Percentiles rank a stretch among this genome's conserved stretches.
These are phyloP conservation scores for Varanus salvator DNA, from an alignment of 2,113 vertebrate genomes.

Conservation along the genomic window DNA sequence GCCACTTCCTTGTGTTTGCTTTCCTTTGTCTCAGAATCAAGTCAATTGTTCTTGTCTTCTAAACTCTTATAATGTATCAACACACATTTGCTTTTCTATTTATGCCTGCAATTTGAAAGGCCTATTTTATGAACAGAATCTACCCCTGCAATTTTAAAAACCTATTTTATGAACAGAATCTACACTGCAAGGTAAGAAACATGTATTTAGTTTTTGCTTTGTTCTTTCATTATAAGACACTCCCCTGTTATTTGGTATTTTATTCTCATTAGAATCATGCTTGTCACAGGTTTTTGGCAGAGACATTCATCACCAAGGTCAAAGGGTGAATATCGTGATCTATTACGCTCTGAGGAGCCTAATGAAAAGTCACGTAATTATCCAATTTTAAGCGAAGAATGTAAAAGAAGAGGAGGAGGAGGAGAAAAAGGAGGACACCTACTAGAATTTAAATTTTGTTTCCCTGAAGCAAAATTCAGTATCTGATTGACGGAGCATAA, in stretches of 20 bases:
- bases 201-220: constrained; percentile 61
- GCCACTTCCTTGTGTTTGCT: constrained; percentile 42
- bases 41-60: constrained; percentile 42
- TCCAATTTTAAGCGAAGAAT: constrained; percentile 96
- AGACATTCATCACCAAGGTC: constrained; percentile 95
- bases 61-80: constrained; percentile 33
- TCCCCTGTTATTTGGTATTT: constrained; percentile 79
- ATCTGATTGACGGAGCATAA: constrained; percentile 92
- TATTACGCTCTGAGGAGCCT: constrained; percentile 90
- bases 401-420: constrained; percentile 79
- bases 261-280: constrained; percentile 83
- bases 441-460: constrained; percentile 98
- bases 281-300: constrained; percentile 86
- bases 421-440: constrained; percentile 67
- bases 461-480: constrained; percentile 90
- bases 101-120: constrained; percentile 18
- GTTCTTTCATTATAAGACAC: constrained; percentile 76
- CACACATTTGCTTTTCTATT: constrained; percentile 27
- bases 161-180: constrained; percentile 54
- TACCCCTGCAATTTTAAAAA: background rate
- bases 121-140: constrained; percentile 56
- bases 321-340: constrained; percentile 90
- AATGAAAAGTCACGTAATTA: constrained; percentile 99
- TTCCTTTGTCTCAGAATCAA: constrained; percentile 50
- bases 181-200: constrained; percentile 62